phyloP scores from a whole-genome alignment of 2,888 invertebrate species.

The Callimorpha dominula region DNA sequence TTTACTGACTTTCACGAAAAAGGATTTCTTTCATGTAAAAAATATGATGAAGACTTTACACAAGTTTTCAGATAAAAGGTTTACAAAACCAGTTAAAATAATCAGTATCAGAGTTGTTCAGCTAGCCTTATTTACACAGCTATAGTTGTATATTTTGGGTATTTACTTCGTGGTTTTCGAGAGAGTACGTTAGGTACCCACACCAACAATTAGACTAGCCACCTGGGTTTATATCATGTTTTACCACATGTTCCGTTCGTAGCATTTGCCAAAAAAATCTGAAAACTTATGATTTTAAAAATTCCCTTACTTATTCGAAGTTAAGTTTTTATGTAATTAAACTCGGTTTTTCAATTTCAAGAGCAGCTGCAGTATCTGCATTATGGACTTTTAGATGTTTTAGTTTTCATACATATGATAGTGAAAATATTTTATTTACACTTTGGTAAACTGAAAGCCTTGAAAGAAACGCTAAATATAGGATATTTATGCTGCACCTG shows the following conservation, averaged over 20 bases:
- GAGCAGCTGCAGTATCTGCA: too few relatives aligned
- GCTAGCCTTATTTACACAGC: slow-evolving; percentile 1
- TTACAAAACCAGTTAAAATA: slow-evolving; percentile 9
- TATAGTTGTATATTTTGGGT: slow-evolving; percentile 11
- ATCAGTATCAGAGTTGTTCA: slow-evolving; percentile 5
- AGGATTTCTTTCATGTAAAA: neutral
- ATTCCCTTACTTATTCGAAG: too few relatives aligned
- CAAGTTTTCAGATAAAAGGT: slow-evolving; percentile 1
- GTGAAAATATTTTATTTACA: too few relatives aligned
- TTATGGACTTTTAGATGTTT: too few relatives aligned
- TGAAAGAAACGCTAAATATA: too few relatives aligned
- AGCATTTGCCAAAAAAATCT: neutral
- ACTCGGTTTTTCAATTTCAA: neutral
- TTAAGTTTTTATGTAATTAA: too few relatives aligned
- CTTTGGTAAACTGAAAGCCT: too few relatives aligned
- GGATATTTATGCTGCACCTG: too few relatives aligned
- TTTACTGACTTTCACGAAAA: too few relatives aligned
- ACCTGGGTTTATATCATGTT: neutral
- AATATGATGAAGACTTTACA: neutral
- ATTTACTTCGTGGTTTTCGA: slow-evolving; percentile 12
- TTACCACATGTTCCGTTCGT: neutral
- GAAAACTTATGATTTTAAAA: too few relatives aligned
- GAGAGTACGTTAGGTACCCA: slow-evolving; percentile 8
- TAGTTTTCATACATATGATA: too few relatives aligned
- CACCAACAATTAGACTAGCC: neutral